phyloP scores from a whole-genome alignment of 2,888 invertebrate species.

The Poecilus cupreus region DNA sequence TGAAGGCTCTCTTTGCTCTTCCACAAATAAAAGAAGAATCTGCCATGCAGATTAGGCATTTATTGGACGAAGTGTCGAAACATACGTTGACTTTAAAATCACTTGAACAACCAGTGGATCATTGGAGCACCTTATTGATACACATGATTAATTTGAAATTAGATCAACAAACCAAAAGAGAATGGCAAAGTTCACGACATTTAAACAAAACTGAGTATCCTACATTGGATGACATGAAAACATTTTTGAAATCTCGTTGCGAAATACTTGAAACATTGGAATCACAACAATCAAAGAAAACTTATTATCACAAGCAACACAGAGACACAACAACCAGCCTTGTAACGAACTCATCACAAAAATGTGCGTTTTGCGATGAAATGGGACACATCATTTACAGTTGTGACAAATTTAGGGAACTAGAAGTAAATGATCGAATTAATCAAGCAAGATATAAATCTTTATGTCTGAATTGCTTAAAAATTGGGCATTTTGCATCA shows the following conservation, averaged over 20 bases:
- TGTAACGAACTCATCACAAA: neutral
- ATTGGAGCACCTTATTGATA: neutral
- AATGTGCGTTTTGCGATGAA: constrained; percentile 13
- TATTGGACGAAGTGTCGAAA: neutral
- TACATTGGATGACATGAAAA: neutral
- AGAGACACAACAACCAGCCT: neutral
- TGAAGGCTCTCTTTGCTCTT: constrained; percentile 56
- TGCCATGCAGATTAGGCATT: neutral
- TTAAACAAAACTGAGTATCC: no score
- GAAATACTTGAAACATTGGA: neutral
- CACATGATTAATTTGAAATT: neutral
- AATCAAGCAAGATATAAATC: no score
- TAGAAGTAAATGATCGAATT: no score
- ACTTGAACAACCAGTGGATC: neutral
- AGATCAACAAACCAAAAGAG: neutral
- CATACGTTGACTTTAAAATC: neutral
- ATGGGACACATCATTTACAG: neutral
- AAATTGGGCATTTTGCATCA: neutral
- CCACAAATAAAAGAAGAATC: neutral
- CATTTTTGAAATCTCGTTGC: neutral
- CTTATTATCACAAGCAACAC: neutral
- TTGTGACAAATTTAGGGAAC: neutral
- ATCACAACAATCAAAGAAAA: neutral
- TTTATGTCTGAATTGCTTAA: neutral
- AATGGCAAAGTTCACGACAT: neutral